Evolutionary conservation across 2,113 vertebrate genomes (phyloP).

Genomic region (Talpa occidentalis): DNA sequence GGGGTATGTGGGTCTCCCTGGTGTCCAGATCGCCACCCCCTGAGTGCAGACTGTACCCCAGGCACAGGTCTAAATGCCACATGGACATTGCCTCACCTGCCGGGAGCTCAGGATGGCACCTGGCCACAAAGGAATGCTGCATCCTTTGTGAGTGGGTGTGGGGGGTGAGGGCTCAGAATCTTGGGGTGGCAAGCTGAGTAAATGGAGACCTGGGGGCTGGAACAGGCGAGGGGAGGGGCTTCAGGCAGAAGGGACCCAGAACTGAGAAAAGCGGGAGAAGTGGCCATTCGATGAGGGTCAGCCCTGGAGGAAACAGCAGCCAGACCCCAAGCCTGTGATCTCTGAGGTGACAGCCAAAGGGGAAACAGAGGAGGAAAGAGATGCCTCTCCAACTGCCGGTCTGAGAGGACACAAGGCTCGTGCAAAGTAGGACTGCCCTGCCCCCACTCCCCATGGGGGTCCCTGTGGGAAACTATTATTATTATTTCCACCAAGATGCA

Average conservation of each 20-base stretch:
- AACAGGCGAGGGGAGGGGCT: neutral
- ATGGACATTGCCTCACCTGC: neutral
- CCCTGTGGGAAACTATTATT: too few relatives aligned
- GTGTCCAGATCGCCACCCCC: neutral
- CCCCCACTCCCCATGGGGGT: neutral
- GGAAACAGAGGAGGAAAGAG: too few relatives aligned
- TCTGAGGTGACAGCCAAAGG: neutral
- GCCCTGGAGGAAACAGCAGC: neutral
- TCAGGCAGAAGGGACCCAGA: too few relatives aligned
- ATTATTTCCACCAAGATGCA: neutral
- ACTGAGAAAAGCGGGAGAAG: neutral
- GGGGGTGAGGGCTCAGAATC: neutral
- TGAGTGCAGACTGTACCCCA: neutral
- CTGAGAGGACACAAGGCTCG: neutral
- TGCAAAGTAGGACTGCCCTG: neutral
- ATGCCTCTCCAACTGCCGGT: neutral
- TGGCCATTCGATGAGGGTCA: neutral
- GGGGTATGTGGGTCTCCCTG: neutral
- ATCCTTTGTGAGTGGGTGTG: neutral
- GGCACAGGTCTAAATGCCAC: neutral
- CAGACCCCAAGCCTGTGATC: neutral
- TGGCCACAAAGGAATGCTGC: neutral
- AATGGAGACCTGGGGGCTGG: neutral
- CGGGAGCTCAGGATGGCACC: neutral
- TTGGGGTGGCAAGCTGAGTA: neutral